Percentiles rank a stretch among this genome's conserved stretches.
phyloP scores from a whole-genome alignment of 2,113 vertebrate species.

The Apaloderma vittatum region DNA sequence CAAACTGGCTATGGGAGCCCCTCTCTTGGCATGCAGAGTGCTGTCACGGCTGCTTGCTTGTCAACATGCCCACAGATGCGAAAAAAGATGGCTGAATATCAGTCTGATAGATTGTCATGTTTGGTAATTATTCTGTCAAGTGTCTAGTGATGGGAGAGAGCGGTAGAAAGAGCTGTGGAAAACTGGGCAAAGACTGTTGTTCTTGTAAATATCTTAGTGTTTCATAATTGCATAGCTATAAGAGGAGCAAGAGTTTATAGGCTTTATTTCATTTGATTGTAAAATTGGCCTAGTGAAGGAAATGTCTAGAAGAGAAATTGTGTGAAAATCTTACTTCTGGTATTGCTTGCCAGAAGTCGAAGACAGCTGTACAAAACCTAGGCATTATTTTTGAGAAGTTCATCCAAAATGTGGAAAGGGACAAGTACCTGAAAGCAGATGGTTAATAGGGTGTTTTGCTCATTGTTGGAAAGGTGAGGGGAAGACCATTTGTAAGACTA shows the following conservation, averaged over 20 bases:
- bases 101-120: neutral
- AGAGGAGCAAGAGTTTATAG: neutral
- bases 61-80: neutral
- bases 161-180: neutral
- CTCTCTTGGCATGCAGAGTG: accelerated
- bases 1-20: neutral
- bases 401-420: neutral
- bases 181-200: neutral
- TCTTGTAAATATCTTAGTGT: neutral
- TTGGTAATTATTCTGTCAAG: neutral
- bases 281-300: neutral
- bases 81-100: neutral
- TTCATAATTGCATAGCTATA: neutral
- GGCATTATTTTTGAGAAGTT: neutral
- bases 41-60: neutral
- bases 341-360: neutral
- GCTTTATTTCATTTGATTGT: neutral
- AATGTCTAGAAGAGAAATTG: neutral
- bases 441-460: neutral
- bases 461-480: neutral
- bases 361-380: neutral
- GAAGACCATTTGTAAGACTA: slow-evolving; percentile 41
- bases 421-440: neutral
- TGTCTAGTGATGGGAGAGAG: neutral
- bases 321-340: neutral